A percentile compares a stretch with the other conserved stretches of the same genome.
phyloP scores from a whole-genome alignment of 2,888 invertebrate species.

The Nemotelus pantherinus region DNA sequence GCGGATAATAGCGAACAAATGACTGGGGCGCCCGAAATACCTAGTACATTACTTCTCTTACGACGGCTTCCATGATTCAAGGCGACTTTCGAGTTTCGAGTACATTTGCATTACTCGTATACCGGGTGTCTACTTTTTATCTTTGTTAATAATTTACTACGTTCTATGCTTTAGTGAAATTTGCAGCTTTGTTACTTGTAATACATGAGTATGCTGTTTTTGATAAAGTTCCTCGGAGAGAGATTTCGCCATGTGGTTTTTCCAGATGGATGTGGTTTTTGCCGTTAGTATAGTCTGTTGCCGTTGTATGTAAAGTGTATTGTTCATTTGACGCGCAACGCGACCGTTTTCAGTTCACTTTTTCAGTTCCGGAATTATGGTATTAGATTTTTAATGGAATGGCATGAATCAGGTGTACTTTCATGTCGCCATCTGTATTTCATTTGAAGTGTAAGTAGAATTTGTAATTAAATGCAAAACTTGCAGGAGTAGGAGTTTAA shows the following conservation, averaged over 20 bases:
- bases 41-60: constrained; percentile 32
- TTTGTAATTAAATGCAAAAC: no score
- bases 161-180: constrained; percentile 39
- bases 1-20: constrained; percentile 43
- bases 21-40: constrained; percentile 37
- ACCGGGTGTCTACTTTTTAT: constrained; percentile 33
- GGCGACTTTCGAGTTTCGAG: constrained; percentile 7
- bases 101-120: constrained; percentile 12
- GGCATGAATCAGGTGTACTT: background rate
- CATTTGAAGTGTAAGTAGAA: no score
- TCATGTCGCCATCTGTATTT: background rate
- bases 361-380: background rate
- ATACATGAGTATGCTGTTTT: constrained; percentile 32
- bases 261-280: background rate
- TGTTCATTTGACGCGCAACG: no score
- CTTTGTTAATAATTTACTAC: constrained; percentile 34
- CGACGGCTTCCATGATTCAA: constrained; percentile 14
- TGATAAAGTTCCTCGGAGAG: constrained; percentile 46
- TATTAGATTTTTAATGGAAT: constrained; percentile 5
- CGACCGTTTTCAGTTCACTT: no score
- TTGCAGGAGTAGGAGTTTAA: no score
- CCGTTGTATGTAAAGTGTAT: no score
- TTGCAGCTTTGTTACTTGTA: constrained; percentile 18
- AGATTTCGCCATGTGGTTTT: constrained; percentile 42
- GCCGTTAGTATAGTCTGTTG: no score